Conservation (phyloP, 1,140 invertebrate species). For the Diplogasteroides magnus region DNA sequence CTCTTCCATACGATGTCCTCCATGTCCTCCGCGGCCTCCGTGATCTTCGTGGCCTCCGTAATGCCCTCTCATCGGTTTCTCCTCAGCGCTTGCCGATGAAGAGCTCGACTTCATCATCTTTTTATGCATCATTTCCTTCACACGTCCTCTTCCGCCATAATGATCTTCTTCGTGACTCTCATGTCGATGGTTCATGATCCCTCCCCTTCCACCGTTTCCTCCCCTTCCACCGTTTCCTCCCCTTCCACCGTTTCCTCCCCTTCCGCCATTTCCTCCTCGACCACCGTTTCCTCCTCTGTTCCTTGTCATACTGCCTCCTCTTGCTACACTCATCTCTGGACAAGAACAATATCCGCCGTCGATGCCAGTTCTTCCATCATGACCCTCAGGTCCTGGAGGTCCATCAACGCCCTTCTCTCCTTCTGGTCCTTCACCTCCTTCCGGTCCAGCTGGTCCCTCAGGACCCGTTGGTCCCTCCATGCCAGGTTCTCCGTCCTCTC, state of each 20-base stretch:
- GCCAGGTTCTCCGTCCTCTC: neutral
- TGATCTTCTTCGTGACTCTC: no score
- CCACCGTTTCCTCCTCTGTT: conserved; percentile 6
- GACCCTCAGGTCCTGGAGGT: no score
- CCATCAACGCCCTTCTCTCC: conserved; percentile 1
- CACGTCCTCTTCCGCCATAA: no score
- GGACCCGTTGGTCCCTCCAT: neutral
- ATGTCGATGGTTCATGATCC: neutral
- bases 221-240: conserved; percentile 15
- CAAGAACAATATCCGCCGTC: neutral
- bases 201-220: no score
- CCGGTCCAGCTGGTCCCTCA: neutral
- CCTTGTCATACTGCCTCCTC: no score
- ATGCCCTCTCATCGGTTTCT: neutral
- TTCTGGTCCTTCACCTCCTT: conserved; percentile 15
- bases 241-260: conserved; percentile 13
- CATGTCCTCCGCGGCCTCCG: conserved; percentile 3
- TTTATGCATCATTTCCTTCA: no score
- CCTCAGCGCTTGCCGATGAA: conserved; percentile 12
- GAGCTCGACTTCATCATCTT: no score
- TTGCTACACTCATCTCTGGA: neutral
- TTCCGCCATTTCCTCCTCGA: conserved; percentile 14
- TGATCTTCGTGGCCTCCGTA: neutral
- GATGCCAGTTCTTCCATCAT: no score
- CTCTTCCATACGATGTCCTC: no score